Evolutionary conservation across 2,888 invertebrate genomes (phyloP).

Genomic region (Yponomeuta malinellus): DNA sequence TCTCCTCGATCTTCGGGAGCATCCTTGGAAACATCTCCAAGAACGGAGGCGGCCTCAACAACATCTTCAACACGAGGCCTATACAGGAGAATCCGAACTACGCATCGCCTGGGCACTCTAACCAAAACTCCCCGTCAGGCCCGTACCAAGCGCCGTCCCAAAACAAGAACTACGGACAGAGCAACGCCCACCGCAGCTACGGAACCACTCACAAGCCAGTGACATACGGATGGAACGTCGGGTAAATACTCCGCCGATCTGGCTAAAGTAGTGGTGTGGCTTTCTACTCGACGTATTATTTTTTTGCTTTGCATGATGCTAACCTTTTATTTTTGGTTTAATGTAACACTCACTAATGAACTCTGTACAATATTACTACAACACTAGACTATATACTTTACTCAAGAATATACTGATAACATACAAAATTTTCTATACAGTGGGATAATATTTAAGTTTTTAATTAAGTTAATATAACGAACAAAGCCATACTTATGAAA

Average conservation of each 20-base stretch:
- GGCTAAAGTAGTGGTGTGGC: conserved; percentile 28
- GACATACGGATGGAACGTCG: conserved; percentile 65
- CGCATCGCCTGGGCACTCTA: conserved; percentile 50
- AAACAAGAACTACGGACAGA: conserved; percentile 51
- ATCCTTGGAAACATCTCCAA: conserved; percentile 57
- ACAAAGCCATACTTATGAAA: not conserved
- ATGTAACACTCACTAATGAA: not conserved
- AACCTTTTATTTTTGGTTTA: not conserved
- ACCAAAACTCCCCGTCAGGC: conserved; percentile 59
- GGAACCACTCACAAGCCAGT: conserved; percentile 55
- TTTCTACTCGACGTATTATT: conserved; percentile 27
- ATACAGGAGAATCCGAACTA: conserved; percentile 66
- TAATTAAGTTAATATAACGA: not conserved
- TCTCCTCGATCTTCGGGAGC: conserved; percentile 58
- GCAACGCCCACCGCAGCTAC: conserved; percentile 42
- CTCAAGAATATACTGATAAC: too few relatives aligned
- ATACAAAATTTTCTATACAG: not conserved
- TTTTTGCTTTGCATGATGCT: conserved; percentile 31
- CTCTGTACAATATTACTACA: not conserved
- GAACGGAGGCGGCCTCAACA: conserved; percentile 43
- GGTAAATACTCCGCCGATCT: conserved; percentile 46
- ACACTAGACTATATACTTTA: too few relatives aligned
- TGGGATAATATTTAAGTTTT: not conserved
- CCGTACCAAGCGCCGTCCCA: conserved; percentile 47
- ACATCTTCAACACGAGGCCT: conserved; percentile 60